phyloP scores from a whole-genome alignment of 2,113 vertebrate genomes.

The Lipotes vexillifer region DNA sequence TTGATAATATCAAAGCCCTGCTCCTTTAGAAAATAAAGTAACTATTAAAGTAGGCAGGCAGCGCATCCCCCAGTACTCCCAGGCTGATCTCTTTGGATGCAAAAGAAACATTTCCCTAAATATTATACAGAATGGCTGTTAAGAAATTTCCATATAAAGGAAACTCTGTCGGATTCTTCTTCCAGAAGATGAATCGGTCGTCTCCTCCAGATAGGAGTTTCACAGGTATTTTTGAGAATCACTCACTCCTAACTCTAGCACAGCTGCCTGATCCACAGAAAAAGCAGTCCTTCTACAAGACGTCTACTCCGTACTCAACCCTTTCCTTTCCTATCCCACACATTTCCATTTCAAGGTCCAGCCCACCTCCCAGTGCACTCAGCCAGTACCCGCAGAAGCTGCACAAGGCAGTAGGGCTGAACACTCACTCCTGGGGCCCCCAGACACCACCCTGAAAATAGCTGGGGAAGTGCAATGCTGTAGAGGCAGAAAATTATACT shows the following conservation, averaged over 20 bases:
- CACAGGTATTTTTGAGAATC: neutral
- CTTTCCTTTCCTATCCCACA: neutral
- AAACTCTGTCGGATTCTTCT: neutral
- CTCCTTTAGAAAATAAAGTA: neutral
- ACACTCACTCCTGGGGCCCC: rapidly evolving
- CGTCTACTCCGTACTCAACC: neutral
- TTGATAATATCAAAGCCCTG: neutral
- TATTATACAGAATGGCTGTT: neutral
- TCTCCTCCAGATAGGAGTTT: neutral
- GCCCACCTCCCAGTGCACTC: no score
- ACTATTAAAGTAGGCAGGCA: neutral
- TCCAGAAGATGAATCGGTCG: neutral
- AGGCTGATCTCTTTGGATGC: no score
- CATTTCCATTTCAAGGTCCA: neutral
- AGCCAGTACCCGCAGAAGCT: neutral
- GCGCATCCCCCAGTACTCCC: neutral
- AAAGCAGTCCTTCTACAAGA: neutral
- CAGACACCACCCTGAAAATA: neutral
- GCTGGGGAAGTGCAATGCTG: neutral
- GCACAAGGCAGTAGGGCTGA: neutral
- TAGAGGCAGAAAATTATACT: neutral
- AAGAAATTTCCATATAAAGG: neutral
- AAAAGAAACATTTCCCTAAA: neutral
- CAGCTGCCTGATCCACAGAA: neutral
- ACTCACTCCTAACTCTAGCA: neutral